Percentiles rank a stretch among this genome's conserved stretches.
These are phyloP conservation scores for Micromesistius poutassou DNA, from an alignment of 2,797 vertebrate species.

Conservation along the genomic window DNA sequence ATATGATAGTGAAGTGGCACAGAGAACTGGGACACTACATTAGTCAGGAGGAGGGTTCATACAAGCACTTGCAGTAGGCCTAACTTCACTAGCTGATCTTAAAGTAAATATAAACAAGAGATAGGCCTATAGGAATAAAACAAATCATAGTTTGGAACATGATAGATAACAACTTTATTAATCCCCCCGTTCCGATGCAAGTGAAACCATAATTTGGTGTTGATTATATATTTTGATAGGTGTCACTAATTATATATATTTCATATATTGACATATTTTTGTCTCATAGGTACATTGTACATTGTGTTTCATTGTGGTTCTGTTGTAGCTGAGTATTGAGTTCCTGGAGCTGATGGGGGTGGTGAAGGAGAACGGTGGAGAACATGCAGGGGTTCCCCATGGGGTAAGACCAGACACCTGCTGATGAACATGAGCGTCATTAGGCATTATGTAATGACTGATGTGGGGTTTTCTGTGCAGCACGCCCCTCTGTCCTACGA, in stretches of 20 bases:
- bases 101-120: no score
- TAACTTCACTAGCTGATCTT: no score
- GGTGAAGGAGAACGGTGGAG: conserved; percentile 69
- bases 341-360: conserved; percentile 69
- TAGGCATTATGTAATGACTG: background rate
- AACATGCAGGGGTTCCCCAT: conserved; percentile 50
- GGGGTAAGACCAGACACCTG: conserved; percentile 56
- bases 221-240: background rate
- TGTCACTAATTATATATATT: background rate
- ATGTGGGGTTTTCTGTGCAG: conserved; percentile 42
- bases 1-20: background rate
- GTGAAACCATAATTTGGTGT: background rate
- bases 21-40: background rate
- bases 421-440: background rate
- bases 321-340: conserved; percentile 72
- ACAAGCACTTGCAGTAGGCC: no score
- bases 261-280: background rate
- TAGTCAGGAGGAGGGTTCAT: background rate
- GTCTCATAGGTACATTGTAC: background rate
- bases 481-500: conserved; percentile 73
- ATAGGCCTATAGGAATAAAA: background rate
- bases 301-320: no score
- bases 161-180: no score
- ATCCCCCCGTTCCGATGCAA: background rate
- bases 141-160: background rate